phyloP scores from a whole-genome alignment of 2,888 invertebrate genomes.

The Dasysyrphus albostriatus region DNA sequence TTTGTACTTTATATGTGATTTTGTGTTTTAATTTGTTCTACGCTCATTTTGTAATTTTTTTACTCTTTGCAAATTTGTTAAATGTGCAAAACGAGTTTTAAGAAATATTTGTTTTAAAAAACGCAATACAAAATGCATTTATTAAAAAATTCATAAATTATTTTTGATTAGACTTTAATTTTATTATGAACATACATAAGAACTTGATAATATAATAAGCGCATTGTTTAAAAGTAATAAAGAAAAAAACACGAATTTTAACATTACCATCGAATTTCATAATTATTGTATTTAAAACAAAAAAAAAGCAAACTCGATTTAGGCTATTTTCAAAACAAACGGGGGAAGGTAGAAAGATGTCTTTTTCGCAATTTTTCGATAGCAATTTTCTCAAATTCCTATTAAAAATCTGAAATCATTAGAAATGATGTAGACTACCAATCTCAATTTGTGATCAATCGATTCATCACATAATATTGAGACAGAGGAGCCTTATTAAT shows the following conservation, averaged over 20 bases:
- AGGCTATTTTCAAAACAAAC: too few species aligned
- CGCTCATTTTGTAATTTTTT: constrained; percentile 17
- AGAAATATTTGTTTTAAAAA: constrained; percentile 17
- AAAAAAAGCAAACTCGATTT: too few species aligned
- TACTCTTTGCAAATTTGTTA: constrained; percentile 45
- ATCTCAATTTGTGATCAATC: too few species aligned
- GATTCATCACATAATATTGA: too few species aligned
- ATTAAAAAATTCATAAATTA: constrained; percentile 36
- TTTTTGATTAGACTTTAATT: constrained; percentile 37
- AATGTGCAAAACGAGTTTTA: constrained; percentile 61
- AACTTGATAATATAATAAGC: constrained; percentile 28
- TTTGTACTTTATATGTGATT: constrained; percentile 59
- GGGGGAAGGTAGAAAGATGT: too few species aligned
- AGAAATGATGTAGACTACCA: too few species aligned
- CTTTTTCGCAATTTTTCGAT: too few species aligned
- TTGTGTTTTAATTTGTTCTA: constrained; percentile 34
- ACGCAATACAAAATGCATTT: constrained; percentile 59
- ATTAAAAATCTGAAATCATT: too few species aligned
- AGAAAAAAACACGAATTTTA: constrained; percentile 40
- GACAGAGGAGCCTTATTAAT: too few species aligned
- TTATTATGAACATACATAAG: constrained; percentile 31
- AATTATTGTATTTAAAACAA: neutral
- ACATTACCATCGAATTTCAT: neutral
- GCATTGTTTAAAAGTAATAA: constrained; percentile 41
- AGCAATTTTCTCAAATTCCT: too few species aligned